Evolutionary conservation across 2,888 invertebrate genomes (phyloP).

Genomic region (Parelbella ahira): DNA sequence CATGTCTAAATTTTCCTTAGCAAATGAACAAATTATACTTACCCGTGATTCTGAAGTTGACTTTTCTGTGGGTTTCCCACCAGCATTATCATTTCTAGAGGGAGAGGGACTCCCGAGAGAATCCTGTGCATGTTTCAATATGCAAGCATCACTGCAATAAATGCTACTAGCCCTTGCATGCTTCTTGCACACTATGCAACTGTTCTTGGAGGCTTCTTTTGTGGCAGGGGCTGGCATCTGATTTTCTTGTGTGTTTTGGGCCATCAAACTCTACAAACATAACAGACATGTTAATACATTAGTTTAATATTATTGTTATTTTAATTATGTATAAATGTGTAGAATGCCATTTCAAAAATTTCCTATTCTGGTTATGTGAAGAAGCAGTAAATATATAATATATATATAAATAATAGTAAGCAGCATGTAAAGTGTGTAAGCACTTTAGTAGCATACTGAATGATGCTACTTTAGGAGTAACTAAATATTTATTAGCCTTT

Average conservation of each 20-base stretch:
- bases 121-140: slow-evolving; percentile 90
- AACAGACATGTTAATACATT: background rate
- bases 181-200: slow-evolving; percentile 90
- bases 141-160: slow-evolving; percentile 94
- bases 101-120: slow-evolving; percentile 59
- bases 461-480: no score
- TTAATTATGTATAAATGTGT: no score
- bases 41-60: slow-evolving; percentile 64
- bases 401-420: no score
- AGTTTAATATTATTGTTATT: no score
- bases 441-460: no score
- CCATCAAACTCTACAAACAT: slow-evolving; percentile 4
- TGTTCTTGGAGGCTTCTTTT: slow-evolving; percentile 53
- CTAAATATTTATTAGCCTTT: no score
- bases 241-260: slow-evolving; percentile 8
- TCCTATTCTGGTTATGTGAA: no score
- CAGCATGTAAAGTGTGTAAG: no score
- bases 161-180: slow-evolving; percentile 89
- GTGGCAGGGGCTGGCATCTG: no score
- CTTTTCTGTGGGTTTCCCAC: slow-evolving; percentile 52
- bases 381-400: no score
- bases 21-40: slow-evolving; percentile 30
- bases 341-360: no score
- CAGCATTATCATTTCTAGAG: slow-evolving; percentile 43
- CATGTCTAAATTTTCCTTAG: no score